These are phyloP conservation scores for Ia io DNA, from an alignment of 2,113 vertebrate species.

Conservation along the genomic window DNA sequence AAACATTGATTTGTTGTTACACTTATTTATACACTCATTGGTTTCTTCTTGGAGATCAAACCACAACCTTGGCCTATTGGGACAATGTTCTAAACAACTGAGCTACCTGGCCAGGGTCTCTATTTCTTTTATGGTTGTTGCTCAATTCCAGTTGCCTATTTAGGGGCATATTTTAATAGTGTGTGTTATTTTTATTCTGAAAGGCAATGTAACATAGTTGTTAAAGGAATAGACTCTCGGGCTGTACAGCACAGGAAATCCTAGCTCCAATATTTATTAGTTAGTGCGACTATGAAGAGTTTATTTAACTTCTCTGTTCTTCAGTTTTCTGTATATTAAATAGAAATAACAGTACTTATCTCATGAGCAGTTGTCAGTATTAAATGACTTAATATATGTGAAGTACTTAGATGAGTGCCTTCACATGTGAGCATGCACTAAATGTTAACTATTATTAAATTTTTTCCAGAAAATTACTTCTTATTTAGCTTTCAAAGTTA, in stretches of 20 bases:
- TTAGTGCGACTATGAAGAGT: background rate
- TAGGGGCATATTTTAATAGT: background rate
- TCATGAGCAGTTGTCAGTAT: background rate
- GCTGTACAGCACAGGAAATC: background rate
- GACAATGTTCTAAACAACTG: too few relatives aligned
- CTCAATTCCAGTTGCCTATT: background rate
- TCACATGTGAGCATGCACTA: background rate
- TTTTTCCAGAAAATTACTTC: background rate
- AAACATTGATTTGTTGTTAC: too few relatives aligned
- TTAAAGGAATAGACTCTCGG: background rate
- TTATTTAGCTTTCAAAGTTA: background rate
- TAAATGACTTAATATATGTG: background rate
- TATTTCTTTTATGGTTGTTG: background rate
- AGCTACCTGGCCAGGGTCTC: too few relatives aligned
- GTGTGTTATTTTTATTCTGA: slow-evolving; percentile 1
- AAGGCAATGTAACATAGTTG: background rate
- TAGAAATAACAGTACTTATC: background rate
- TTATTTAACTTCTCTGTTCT: background rate
- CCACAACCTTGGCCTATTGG: too few relatives aligned
- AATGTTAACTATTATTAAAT: background rate
- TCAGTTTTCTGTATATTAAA: background rate
- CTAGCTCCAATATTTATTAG: background rate
- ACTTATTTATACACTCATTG: too few relatives aligned
- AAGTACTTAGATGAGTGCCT: background rate
- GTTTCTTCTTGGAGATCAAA: too few relatives aligned